These are phyloP conservation scores for Megaustenia siamemsis DNA, from an alignment of 2,888 invertebrate genomes.

Conservation along the genomic window DNA sequence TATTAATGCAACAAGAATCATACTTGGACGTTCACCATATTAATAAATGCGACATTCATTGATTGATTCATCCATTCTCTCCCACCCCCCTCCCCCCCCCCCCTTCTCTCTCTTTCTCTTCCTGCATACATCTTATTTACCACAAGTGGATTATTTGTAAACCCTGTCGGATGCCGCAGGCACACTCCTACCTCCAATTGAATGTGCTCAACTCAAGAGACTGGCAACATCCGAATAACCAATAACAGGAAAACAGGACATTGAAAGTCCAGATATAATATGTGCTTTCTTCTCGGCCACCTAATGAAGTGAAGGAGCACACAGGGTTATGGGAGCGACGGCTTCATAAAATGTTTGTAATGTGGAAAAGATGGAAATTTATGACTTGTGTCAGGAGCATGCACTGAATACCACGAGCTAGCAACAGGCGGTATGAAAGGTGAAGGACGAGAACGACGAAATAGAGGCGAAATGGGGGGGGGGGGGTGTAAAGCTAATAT, in stretches of 20 bases:
- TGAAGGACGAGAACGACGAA: not conserved
- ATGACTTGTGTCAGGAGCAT: not conserved
- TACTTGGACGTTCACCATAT: no score
- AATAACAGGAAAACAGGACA: not conserved
- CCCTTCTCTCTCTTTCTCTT: no score
- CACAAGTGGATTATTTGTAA: no score
- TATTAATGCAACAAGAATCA: no score
- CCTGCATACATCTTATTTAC: no score
- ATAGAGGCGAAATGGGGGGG: not conserved
- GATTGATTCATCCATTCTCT: no score
- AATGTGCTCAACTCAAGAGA: not conserved
- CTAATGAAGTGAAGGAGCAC: not conserved
- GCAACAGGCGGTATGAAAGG: not conserved
- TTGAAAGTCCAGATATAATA: not conserved
- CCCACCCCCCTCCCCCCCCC: no score
- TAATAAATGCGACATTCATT: no score
- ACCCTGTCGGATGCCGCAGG: not conserved
- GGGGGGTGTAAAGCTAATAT: no score
- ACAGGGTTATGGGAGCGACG: not conserved
- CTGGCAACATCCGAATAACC: not conserved
- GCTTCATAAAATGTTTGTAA: slow-evolving; percentile 3
- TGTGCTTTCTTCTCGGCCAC: not conserved
- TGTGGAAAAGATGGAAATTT: not conserved
- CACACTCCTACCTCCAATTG: not conserved
- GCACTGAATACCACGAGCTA: not conserved